Evolutionary conservation across 1,140 invertebrate species (phyloP).

Genomic region (Drosophila biarmipes): DNA sequence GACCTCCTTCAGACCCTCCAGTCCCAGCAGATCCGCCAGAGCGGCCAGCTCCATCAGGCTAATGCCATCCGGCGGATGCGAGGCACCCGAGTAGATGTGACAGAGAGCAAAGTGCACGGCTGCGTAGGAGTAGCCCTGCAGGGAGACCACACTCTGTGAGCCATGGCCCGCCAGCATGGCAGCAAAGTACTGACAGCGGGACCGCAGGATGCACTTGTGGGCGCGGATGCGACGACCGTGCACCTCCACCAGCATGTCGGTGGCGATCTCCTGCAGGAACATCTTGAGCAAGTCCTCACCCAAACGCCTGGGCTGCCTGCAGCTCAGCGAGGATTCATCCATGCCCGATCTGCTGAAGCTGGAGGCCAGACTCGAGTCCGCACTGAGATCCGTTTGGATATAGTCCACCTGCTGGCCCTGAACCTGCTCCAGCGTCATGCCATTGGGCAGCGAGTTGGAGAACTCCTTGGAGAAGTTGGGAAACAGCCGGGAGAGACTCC

Average conservation of each 20-base stretch:
- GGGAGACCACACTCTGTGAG: conserved; percentile 91
- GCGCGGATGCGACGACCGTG: conserved; percentile 91
- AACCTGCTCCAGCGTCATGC: conserved; percentile 61
- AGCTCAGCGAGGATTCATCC: conserved; percentile 84
- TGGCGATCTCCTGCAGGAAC: conserved; percentile 94
- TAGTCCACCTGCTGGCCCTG: conserved; percentile 71
- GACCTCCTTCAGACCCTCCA: conserved; percentile 95
- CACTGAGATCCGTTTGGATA: conserved; percentile 78
- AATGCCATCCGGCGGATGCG: conserved; percentile 92
- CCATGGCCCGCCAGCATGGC: conserved; percentile 94
- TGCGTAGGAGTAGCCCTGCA: conserved; percentile 93
- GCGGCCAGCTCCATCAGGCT: conserved; percentile 94
- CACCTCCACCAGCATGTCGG: conserved; percentile 93
- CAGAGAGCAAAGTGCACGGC: conserved; percentile 95
- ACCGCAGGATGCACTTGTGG: conserved; percentile 95
- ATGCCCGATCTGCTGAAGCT: conserved; percentile 83
- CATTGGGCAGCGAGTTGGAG: conserved; percentile 77
- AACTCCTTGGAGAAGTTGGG: conserved; percentile 85
- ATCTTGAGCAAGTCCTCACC: conserved; percentile 94
- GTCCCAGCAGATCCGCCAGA: conserved; percentile 93
- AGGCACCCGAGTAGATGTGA: conserved; percentile 96
- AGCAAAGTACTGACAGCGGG: conserved; percentile 95
- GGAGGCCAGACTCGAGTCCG: conserved; percentile 80
- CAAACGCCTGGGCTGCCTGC: conserved; percentile 86
- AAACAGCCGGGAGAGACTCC: conserved; percentile 84